Conservation (phyloP, 2,888 invertebrate genomes). For the Digitonthophagus gazella region DNA sequence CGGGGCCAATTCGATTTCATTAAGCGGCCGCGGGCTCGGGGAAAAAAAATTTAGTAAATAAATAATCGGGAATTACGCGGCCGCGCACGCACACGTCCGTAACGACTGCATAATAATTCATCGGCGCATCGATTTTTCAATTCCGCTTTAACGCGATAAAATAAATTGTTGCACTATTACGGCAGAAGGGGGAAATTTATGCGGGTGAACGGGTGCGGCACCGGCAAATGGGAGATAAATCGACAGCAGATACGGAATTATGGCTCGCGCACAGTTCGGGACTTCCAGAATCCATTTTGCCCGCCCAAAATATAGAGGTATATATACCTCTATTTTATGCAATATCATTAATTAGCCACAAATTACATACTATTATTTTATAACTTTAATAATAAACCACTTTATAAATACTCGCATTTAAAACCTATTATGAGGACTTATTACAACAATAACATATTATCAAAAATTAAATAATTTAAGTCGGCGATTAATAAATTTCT, state of each 20-base stretch:
- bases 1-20: slow-evolving; percentile 10
- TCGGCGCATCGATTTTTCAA: slow-evolving; percentile 12
- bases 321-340: background rate
- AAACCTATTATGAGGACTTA: too few relatives aligned
- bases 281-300: background rate
- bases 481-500: background rate
- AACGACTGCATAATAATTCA: slow-evolving; percentile 14
- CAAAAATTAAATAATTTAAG: too few relatives aligned
- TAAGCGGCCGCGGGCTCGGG: background rate
- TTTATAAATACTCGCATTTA: too few relatives aligned
- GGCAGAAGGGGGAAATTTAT: slow-evolving; percentile 6
- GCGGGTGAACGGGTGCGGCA: slow-evolving; percentile 3
- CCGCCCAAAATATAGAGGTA: background rate
- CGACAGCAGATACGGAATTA: background rate
- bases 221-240: background rate
- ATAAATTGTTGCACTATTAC: slow-evolving; percentile 17
- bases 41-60: slow-evolving; percentile 6
- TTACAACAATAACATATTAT: too few relatives aligned
- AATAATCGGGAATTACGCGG: slow-evolving; percentile 8
- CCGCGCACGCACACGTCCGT: slow-evolving; percentile 6
- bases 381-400: background rate
- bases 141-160: slow-evolving; percentile 7
- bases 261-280: background rate
- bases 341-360: background rate
- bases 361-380: background rate